Conservation (phyloP, 2,888 invertebrate species). For the Drosophila robusta region DNA sequence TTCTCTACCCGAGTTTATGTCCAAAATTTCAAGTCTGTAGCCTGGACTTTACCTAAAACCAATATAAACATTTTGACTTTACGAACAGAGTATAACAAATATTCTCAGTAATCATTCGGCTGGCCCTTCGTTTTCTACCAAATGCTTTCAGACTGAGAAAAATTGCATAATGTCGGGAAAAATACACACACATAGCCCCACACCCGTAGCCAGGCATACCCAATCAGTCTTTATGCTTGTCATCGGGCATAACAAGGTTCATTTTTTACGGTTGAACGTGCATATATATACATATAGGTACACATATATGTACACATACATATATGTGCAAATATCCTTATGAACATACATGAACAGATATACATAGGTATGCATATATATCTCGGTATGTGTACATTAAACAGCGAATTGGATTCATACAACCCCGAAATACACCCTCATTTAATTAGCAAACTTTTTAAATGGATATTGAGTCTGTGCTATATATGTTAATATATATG, state of each 20-base stretch:
- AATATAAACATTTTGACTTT: too few species aligned
- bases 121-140: slow-evolving; percentile 5
- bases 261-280: slow-evolving; percentile 35
- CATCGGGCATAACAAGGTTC: slow-evolving; percentile 38
- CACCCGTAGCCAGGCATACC: neutral
- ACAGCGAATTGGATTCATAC: slow-evolving; percentile 2
- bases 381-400: neutral
- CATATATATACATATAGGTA: neutral
- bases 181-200: slow-evolving; percentile 8
- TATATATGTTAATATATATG: neutral
- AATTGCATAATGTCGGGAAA: slow-evolving; percentile 32
- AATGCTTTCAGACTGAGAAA: slow-evolving; percentile 13
- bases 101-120: slow-evolving; percentile 32
- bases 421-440: slow-evolving; percentile 13
- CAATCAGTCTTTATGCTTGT: slow-evolving; percentile 45
- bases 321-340: neutral
- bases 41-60: too few species aligned
- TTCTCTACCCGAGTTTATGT: too few species aligned
- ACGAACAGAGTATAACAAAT: slow-evolving; percentile 2
- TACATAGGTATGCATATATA: too few species aligned
- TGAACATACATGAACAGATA: neutral
- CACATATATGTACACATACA: neutral
- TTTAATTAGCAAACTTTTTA: slow-evolving; percentile 30
- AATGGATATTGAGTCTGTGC: slow-evolving; percentile 12
- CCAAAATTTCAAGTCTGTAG: too few species aligned